phyloP scores from a whole-genome alignment of 2,797 vertebrate species.

The Anniella stebbinsi region DNA sequence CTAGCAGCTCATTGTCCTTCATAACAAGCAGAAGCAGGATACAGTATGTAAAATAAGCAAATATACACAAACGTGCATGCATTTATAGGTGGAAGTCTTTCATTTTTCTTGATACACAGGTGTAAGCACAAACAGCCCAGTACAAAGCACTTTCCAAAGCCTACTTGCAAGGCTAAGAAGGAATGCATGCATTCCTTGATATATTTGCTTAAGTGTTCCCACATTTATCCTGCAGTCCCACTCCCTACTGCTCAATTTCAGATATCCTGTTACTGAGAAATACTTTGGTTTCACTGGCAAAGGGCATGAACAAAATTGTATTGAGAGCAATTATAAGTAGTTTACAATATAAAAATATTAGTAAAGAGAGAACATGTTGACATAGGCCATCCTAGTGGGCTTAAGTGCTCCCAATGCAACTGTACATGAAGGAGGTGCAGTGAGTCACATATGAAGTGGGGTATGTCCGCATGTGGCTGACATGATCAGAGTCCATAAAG shows the following conservation, averaged over 20 bases:
- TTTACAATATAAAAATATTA: neutral
- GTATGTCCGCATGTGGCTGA: conserved; percentile 88
- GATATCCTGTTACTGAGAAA: neutral
- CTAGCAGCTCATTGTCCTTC: too few species aligned
- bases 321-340: neutral
- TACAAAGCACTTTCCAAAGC: neutral
- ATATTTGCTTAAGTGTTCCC: conserved; percentile 13
- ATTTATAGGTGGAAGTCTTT: neutral
- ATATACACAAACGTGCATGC: neutral
- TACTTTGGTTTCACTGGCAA: neutral
- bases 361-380: neutral
- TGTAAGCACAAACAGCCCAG: neutral
- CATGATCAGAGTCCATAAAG: conserved; percentile 89
- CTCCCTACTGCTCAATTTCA: conserved; percentile 28
- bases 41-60: neutral
- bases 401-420: conserved; percentile 68
- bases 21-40: neutral
- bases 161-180: neutral
- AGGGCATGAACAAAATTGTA: neutral
- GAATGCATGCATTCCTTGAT: conserved; percentile 42
- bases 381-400: neutral
- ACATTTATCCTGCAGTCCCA: accelerated
- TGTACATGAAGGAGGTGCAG: conserved; percentile 85
- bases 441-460: conserved; percentile 86
- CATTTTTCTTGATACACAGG: neutral